Percentiles rank a stretch among this genome's conserved stretches.
Conservation (phyloP, 1,140 invertebrate species). For the Branchinecta lindahli region DNA sequence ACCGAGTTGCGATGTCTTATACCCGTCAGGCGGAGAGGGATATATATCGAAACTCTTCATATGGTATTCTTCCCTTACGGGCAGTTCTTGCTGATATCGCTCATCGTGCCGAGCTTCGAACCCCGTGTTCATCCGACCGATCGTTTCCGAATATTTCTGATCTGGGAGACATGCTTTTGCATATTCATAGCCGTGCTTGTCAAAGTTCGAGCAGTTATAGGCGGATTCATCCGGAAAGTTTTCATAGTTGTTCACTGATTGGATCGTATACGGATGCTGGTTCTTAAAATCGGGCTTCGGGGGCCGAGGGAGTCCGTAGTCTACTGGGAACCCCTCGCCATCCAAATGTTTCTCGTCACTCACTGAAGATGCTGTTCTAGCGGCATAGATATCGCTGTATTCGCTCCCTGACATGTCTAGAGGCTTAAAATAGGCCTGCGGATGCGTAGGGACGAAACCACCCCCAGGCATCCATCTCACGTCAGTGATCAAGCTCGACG, state of each 20-base stretch:
- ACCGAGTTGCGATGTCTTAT: conserved; percentile 11
- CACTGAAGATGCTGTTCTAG: background rate
- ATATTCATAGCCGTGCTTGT: conserved; percentile 24
- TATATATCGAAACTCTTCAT: conserved; percentile 13
- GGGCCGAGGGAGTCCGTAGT: conserved; percentile 47
- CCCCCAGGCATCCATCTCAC: background rate
- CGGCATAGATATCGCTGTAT: background rate
- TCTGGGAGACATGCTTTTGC: conserved; percentile 21
- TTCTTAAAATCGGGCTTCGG: conserved; percentile 30
- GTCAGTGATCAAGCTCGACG: background rate
- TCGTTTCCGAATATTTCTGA: conserved; percentile 18
- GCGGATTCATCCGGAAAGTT: conserved; percentile 14
- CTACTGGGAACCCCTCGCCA: conserved; percentile 55
- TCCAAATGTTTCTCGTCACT: conserved; percentile 29
- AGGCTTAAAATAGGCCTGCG: background rate
- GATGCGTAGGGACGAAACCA: background rate
- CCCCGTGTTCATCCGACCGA: conserved; percentile 13
- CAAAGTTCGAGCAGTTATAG: conserved; percentile 23
- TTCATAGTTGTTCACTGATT: conserved; percentile 14
- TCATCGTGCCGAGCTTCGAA: background rate
- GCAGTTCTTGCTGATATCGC: background rate
- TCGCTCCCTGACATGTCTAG: background rate
- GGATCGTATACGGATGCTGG: conserved; percentile 11
- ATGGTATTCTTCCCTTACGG: background rate
- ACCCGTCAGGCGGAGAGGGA: conserved; percentile 18